phyloP scores from a whole-genome alignment of 2,113 vertebrate genomes.

The Campylomormyrus tamandua region DNA sequence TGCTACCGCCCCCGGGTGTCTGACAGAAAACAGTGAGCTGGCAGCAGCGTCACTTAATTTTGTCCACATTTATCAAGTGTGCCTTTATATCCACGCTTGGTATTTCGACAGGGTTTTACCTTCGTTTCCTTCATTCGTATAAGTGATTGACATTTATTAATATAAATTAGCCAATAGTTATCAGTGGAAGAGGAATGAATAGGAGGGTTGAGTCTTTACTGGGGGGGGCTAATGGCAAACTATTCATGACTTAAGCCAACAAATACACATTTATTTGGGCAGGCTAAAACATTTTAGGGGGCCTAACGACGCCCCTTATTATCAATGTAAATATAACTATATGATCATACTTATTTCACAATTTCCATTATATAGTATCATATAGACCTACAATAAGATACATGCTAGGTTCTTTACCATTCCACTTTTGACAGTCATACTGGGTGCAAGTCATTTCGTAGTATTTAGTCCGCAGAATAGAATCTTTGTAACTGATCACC shows the following conservation, averaged over 20 bases:
- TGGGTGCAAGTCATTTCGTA: not conserved
- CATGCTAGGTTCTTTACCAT: not conserved
- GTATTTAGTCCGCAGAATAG: not conserved
- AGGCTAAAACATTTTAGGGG: too few relatives aligned
- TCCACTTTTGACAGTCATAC: not conserved
- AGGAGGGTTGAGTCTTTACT: too few relatives aligned
- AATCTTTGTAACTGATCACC: not conserved
- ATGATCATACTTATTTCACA: not conserved
- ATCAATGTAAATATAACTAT: not conserved
- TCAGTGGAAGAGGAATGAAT: too few relatives aligned
- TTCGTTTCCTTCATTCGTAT: not conserved
- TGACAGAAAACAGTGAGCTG: constrained; percentile 32
- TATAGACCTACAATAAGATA: not conserved
- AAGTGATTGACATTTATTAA: not conserved
- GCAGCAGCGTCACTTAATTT: not conserved
- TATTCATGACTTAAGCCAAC: too few relatives aligned
- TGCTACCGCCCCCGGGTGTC: constrained; percentile 60
- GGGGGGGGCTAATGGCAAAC: too few relatives aligned
- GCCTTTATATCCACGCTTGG: not conserved
- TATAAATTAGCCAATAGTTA: not conserved
- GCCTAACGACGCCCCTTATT: too few relatives aligned
- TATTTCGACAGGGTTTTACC: not conserved
- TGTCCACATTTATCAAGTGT: not conserved
- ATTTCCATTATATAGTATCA: not conserved
- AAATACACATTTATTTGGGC: too few relatives aligned